Percentiles rank a stretch among this genome's conserved stretches.
These are phyloP conservation scores for Asbolus verrucosus DNA, from an alignment of 1,140 invertebrate species.

Conservation along the genomic window DNA sequence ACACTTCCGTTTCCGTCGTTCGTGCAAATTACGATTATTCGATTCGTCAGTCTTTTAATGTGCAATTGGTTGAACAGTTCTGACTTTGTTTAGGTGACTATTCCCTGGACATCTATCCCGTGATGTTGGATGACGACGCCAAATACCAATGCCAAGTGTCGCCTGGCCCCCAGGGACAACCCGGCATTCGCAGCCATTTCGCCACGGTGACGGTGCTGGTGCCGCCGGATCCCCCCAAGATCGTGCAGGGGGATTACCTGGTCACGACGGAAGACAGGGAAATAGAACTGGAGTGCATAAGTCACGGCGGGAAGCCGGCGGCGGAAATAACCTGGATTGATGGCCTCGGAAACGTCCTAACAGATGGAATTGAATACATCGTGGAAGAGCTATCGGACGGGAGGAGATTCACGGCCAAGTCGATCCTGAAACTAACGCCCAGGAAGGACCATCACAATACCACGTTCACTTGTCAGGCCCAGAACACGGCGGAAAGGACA, in stretches of 20 bases:
- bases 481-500: constrained; percentile 85
- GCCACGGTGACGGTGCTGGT: constrained; percentile 89
- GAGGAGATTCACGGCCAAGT: constrained; percentile 84
- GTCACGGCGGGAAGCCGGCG: constrained; percentile 89
- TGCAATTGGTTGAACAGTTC: constrained; percentile 18
- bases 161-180: constrained; percentile 76
- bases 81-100: constrained; percentile 80
- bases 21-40: constrained; percentile 13
- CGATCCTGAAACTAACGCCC: constrained; percentile 86
- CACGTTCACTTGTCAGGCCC: constrained; percentile 90
- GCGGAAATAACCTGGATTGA: constrained; percentile 96
- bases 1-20: no score
- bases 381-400: constrained; percentile 82
- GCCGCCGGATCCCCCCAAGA: constrained; percentile 89
- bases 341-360: no score
- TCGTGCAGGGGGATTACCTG: constrained; percentile 84
- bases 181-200: constrained; percentile 84
- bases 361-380: constrained; percentile 79
- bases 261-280: constrained; percentile 89
- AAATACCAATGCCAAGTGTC: constrained; percentile 91
- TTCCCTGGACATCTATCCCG: constrained; percentile 87
- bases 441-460: constrained; percentile 90
- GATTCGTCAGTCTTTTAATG: constrained; percentile 2
- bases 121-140: constrained; percentile 91
- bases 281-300: constrained; percentile 90